A percentile compares a stretch with the other conserved stretches of the same genome.
Conservation (phyloP, 2,113 vertebrate genomes). For the Pleuronectes platessa region DNA sequence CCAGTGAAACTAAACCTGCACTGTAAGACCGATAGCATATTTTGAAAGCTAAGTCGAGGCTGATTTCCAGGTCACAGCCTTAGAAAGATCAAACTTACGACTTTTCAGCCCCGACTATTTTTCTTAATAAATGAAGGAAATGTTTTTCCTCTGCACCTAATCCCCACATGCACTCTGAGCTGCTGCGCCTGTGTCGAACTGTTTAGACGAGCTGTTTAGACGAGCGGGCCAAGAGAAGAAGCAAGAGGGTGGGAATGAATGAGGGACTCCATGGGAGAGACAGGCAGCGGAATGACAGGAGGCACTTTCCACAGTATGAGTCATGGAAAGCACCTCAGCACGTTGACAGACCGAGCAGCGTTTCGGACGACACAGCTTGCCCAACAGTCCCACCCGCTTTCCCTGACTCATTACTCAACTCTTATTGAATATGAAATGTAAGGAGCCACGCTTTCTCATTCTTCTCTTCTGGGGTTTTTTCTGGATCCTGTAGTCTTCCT, state of each 20-base stretch:
- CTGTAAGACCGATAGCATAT: background rate
- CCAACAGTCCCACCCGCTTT: constrained; percentile 55
- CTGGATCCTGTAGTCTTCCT: constrained; percentile 28
- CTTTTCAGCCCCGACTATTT: constrained; percentile 45
- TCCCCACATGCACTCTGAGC: constrained; percentile 42
- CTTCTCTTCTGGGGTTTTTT: constrained; percentile 16
- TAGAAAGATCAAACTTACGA: constrained; percentile 26
- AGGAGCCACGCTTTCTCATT: constrained; percentile 38
- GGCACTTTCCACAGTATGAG: constrained; percentile 68
- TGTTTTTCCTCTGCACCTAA: constrained; percentile 52
- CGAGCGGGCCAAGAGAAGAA: constrained; percentile 25
- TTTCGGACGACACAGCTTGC: constrained; percentile 27
- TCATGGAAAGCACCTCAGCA: constrained; percentile 70
- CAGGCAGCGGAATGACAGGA: constrained; percentile 57
- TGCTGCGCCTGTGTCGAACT: constrained; percentile 27
- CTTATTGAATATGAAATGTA: constrained; percentile 72
- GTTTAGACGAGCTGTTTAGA: constrained; percentile 40
- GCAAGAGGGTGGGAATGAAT: constrained; percentile 37
- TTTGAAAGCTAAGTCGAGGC: constrained; percentile 16
- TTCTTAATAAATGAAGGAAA: constrained; percentile 61
- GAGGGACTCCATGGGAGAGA: constrained; percentile 37
- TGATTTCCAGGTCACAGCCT: constrained; percentile 9
- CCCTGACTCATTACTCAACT: constrained; percentile 66
- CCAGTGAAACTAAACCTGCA: constrained; percentile 19
- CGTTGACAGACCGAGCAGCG: constrained; percentile 20